Percentiles rank a stretch among this genome's conserved stretches.
These are phyloP conservation scores for Motacilla tschutschensis DNA, from an alignment of 2,113 vertebrate species.

Conservation along the genomic window DNA sequence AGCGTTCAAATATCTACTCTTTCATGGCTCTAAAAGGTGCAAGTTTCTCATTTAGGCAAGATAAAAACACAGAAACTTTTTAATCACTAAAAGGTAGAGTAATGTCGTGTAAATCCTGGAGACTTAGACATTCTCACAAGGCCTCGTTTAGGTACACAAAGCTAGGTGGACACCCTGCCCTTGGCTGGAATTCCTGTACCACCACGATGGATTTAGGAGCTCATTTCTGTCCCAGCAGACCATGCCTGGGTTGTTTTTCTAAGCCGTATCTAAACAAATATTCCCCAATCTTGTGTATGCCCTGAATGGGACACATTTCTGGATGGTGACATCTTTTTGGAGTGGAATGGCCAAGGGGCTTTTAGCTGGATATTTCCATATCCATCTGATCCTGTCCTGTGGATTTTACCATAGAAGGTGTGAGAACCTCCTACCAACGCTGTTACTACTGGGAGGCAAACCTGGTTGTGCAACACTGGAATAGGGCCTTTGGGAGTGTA, in stretches of 20 bases:
- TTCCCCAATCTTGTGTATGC: fast-evolving
- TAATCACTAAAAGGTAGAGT: not conserved
- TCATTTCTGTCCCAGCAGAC: not conserved
- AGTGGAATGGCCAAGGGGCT: not conserved
- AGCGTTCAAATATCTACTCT: not conserved
- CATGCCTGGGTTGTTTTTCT: not conserved
- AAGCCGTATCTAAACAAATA: not conserved
- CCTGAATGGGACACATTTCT: not conserved
- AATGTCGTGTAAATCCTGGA: not conserved
- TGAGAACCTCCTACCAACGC: not conserved
- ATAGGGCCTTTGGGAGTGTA: not conserved
- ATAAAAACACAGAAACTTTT: not conserved
- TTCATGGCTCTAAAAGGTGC: not conserved
- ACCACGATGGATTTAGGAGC: not conserved
- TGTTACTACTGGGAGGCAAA: not conserved
- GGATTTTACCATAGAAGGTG: not conserved
- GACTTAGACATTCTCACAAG: not conserved
- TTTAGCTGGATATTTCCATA: not conserved
- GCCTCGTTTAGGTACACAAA: not conserved
- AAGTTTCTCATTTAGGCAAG: not conserved
- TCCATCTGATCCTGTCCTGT: too few species aligned
- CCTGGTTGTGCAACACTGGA: not conserved
- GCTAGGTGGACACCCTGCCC: not conserved
- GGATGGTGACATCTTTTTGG: not conserved
- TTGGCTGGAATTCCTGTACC: not conserved